phyloP scores from a whole-genome alignment of 2,888 invertebrate species.

The Microdon myrmicae region DNA sequence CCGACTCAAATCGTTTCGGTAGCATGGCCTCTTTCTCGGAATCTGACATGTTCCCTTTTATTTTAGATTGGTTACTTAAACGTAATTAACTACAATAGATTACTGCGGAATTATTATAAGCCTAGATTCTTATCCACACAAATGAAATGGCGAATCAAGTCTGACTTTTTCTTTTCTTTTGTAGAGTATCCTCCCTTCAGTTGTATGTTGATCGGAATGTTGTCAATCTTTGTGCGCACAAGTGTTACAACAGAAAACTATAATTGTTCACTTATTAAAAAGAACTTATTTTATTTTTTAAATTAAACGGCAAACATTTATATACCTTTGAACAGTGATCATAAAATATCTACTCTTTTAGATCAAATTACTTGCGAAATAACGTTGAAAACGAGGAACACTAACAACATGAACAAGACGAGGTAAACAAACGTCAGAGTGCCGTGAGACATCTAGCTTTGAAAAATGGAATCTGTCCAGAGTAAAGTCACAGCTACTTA shows the following conservation, averaged over 20 bases:
- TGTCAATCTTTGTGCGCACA: constrained; percentile 24
- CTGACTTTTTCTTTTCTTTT: constrained; percentile 25
- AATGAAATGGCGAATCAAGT: constrained; percentile 47
- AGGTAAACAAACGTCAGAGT: constrained; percentile 53
- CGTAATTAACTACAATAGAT: constrained; percentile 9
- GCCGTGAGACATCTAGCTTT: constrained; percentile 11
- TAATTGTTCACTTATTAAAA: background rate
- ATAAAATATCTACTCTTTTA: constrained; percentile 39
- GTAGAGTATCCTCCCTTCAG: constrained; percentile 43
- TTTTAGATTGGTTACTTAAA: constrained; percentile 1
- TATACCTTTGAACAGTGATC: no score
- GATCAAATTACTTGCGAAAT: constrained; percentile 44
- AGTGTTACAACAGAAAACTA: constrained; percentile 8
- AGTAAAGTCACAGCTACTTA: background rate
- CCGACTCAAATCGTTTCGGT: constrained; percentile 58
- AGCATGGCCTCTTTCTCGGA: constrained; percentile 64
- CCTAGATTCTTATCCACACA: constrained; percentile 32
- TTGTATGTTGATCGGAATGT: constrained; percentile 42
- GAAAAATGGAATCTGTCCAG: background rate
- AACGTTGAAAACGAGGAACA: constrained; percentile 39
- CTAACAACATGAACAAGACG: constrained; percentile 50
- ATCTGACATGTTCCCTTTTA: constrained; percentile 66
- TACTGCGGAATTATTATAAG: constrained; percentile 5
- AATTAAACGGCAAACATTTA: no score
- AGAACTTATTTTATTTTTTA: no score